Evolutionary conservation across 2,113 vertebrate genomes (phyloP).

Genomic region (Edolisoma coerulescens): DNA sequence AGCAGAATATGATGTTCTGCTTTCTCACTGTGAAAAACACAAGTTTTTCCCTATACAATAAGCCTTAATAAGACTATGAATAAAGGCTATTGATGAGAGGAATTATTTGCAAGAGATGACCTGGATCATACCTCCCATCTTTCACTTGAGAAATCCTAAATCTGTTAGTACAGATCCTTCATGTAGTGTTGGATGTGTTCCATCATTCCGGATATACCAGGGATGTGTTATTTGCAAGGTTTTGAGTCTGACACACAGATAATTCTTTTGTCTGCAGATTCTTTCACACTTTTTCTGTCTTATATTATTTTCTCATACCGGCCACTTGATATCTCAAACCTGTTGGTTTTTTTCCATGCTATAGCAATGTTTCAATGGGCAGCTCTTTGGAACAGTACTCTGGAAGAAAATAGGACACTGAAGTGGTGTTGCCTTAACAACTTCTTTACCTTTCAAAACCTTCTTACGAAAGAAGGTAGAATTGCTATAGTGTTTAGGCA

Average conservation of each 20-base stretch:
- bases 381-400: background rate
- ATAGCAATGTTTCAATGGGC: background rate
- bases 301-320: background rate
- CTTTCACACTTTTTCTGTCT: background rate
- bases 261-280: background rate
- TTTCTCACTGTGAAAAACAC: background rate
- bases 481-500: background rate
- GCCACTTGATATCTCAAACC: background rate
- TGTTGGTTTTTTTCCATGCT: background rate
- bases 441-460: background rate
- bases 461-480: background rate
- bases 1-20: background rate
- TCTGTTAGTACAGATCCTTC: background rate
- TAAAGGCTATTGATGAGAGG: conserved; percentile 26
- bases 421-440: background rate
- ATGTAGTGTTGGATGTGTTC: background rate
- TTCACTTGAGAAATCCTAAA: conserved; percentile 68
- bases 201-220: background rate
- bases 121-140: conserved; percentile 48
- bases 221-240: background rate
- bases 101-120: conserved; percentile 24
- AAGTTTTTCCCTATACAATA: background rate
- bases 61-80: background rate
- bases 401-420: background rate
- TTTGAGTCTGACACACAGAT: background rate